Base-by-base conservation (phyloP, 1,140 invertebrate species). In the Bradynema listronoti region DNA sequence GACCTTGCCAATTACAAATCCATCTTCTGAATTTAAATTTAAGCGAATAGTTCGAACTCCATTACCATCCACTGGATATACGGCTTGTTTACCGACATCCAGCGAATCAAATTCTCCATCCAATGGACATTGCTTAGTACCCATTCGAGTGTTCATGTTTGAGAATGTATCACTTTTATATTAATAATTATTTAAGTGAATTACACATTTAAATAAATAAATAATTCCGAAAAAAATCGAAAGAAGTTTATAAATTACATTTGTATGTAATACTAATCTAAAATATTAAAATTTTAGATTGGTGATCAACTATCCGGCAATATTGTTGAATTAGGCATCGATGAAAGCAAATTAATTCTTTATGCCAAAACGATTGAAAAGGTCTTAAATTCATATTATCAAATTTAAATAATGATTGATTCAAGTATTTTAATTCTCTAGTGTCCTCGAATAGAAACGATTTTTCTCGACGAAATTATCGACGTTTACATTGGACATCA, bases 401-500 rank as follows among this genome's bases (percentile, higher is more conserved):
- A 50, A 30, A 50, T n/a, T n/a, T n/a, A n/a, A n/a, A 53, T n/a
- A 39, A 41, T 39, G 34, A 16, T 36, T 25, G 47, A 6, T 7
- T 53, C n/a, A n/a, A 33, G 32, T 33, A 16, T 50, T 24, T 47
- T 24, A 16, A 30, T 22, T 25, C 36, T 33, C 0, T 39, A 59
- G 32, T 16, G 29, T 32, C 19, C 68, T 30, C 14, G 14, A 47
- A 7, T 41, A 16, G 57, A 68, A 36, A 41, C 27, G n/a, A 62
- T 67, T 14, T 67, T 52, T 39, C 30, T 67, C 16, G 65, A 67
- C 34, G 65, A 67, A 46, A 71, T 67, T 36, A 52, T 67, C 5
- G 65, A 67, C 33, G 68, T 67, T 5, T 66, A 64, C 14, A 60
- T 71, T 33, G 65, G 65, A 3, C 41, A 65, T 39, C 42, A 39